A percentile compares a stretch with the other conserved stretches of the same genome.
These are phyloP conservation scores for Platysternon megacephalum DNA, from an alignment of 2,113 vertebrate genomes.

Conservation along the genomic window DNA sequence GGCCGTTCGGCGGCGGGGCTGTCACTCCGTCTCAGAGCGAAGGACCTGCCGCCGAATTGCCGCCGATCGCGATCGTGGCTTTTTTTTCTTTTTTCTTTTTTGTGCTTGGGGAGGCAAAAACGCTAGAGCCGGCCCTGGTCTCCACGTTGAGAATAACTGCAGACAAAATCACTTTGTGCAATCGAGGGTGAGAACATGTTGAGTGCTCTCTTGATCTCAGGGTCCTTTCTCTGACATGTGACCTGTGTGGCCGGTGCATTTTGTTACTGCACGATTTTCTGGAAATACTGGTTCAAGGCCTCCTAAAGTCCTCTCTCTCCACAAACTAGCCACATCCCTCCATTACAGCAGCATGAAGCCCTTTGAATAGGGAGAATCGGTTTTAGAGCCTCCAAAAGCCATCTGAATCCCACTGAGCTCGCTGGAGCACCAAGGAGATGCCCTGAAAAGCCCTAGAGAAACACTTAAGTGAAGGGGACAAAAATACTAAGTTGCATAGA, in stretches of 20 bases:
- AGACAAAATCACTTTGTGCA: not conserved
- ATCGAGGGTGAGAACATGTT: not conserved
- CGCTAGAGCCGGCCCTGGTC: no score
- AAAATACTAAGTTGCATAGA: not conserved
- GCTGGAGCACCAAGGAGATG: not conserved
- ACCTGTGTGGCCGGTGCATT: rapidly evolving
- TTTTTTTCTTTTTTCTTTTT: no score
- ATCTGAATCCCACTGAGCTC: not conserved
- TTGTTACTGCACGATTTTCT: not conserved
- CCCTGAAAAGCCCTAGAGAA: not conserved
- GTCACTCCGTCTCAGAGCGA: no score
- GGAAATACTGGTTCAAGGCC: rapidly evolving
- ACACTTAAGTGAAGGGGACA: rapidly evolving
- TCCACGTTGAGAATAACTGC: not conserved
- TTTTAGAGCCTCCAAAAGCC: not conserved
- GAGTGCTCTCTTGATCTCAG: not conserved
- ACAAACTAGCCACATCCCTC: not conserved
- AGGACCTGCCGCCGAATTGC: no score
- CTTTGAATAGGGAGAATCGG: not conserved
- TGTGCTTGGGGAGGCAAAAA: no score
- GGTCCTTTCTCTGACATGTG: not conserved
- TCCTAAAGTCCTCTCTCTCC: not conserved
- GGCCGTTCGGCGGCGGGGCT: no score
- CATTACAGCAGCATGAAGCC: not conserved
- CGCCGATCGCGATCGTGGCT: no score